These are phyloP conservation scores for Plotosus lineatus DNA, from an alignment of 2,113 vertebrate species.

Conservation along the genomic window DNA sequence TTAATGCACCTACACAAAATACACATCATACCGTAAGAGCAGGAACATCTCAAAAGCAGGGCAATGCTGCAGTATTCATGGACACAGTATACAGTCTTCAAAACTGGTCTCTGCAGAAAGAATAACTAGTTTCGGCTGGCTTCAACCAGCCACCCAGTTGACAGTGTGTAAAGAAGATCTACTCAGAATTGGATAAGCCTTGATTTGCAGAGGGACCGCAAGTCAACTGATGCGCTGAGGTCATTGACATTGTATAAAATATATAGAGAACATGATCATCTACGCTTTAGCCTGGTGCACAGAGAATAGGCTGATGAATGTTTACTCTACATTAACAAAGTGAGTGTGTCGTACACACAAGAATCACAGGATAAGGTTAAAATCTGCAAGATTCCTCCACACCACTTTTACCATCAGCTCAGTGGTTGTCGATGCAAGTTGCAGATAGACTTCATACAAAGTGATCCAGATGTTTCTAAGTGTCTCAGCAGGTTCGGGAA, in stretches of 20 bases:
- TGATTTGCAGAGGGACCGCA: neutral
- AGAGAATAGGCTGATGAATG: constrained; percentile 22
- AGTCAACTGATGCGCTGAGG: constrained; percentile 8
- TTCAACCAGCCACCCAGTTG: neutral
- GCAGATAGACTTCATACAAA: constrained; percentile 49
- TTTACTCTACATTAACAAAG: constrained; percentile 20
- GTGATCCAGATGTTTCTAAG: constrained; percentile 65
- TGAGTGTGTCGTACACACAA: constrained; percentile 25
- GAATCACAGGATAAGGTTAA: constrained; percentile 47
- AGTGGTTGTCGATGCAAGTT: constrained; percentile 51
- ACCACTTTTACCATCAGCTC: constrained; percentile 54
- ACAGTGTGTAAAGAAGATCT: neutral
- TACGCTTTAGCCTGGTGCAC: neutral
- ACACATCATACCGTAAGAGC: neutral
- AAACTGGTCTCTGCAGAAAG: neutral
- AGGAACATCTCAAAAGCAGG: neutral
- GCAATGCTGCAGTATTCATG: neutral
- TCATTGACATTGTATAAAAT: constrained; percentile 11
- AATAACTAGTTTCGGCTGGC: neutral
- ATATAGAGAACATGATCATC: constrained; percentile 25
- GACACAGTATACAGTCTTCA: neutral
- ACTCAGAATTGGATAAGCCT: neutral
- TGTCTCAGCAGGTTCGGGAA: constrained; percentile 53
- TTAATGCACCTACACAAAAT: constrained; percentile 5
- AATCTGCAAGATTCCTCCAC: constrained; percentile 52